Conservation (phyloP, 2,888 invertebrate species). For the Hypolimnas misippus region DNA sequence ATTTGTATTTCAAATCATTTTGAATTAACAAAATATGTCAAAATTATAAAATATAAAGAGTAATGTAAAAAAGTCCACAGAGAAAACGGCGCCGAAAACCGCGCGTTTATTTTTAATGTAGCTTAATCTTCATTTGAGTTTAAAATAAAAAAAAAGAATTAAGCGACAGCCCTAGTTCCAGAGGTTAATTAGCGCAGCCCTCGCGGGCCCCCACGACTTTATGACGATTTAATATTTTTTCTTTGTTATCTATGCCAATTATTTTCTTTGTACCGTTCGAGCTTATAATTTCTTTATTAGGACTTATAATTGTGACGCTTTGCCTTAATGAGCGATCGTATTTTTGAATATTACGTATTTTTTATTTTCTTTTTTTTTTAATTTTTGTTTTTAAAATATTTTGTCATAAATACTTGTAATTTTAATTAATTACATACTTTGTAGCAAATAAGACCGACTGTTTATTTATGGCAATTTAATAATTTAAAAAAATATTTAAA, state of each 20-base stretch:
- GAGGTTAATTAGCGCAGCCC: slow-evolving; percentile 28
- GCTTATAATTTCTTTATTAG: slow-evolving; percentile 26
- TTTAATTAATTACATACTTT: too few relatives aligned
- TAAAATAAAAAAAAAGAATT: neutral
- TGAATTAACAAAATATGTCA: too few relatives aligned
- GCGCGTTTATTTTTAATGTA: neutral
- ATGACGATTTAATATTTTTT: slow-evolving; percentile 27
- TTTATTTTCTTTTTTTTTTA: neutral
- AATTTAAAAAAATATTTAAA: too few relatives aligned
- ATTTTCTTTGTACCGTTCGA: slow-evolving; percentile 24
- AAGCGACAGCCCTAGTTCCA: slow-evolving; percentile 13
- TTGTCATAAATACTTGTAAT: too few relatives aligned
- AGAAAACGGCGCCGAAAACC: neutral
- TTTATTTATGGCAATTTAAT: too few relatives aligned
- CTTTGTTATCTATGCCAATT: slow-evolving; percentile 34
- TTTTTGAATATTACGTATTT: too few relatives aligned
- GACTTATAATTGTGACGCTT: slow-evolving; percentile 13
- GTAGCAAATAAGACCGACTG: too few relatives aligned
- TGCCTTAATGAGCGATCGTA: neutral
- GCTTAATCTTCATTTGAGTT: neutral
- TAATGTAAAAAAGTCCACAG: too few relatives aligned
- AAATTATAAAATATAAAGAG: too few relatives aligned
- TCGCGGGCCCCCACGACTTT: slow-evolving; percentile 28
- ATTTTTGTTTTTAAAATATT: neutral
- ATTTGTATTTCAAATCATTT: too few relatives aligned